Base-by-base conservation (phyloP, 2,888 invertebrate genomes). In the Lepidocyrtoides sp. region DNA sequence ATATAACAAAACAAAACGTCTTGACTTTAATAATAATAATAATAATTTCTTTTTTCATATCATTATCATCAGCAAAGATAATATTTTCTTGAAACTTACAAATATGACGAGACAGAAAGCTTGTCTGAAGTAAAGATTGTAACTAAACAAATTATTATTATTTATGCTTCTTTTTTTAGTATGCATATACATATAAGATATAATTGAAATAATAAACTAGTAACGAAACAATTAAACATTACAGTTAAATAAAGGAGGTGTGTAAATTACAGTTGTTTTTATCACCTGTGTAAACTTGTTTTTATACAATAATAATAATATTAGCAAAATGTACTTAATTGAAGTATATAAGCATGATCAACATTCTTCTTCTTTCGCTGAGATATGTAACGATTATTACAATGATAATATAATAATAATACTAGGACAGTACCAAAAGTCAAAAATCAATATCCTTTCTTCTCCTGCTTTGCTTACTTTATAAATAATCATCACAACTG, bases 1-100 rank as follows among this genome's bases (percentile, higher is more conserved):
- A 84, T 54, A 84, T 84, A 84, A 72, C 84, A 84, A 84, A 84
- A 84, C 83, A 83, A 83, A 51, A 84, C 69, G 84, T 84, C 84
- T 84, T 84, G 66, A 51, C 69, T 84, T 84, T 84, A 84, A 84
- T 83, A 82, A 54, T 54, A 66, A 66, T 51, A 79, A 79, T 79
- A 36, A 51, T 66, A 44, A 44, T 23, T 36, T 69, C 60, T 79
- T 41, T 69, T 14, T 23, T 36, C 51, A 69, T 29, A 83, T 60
- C 83, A 83, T 32, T 12, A 79, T 29, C 57, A 57, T 57, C 57
- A 57, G 23, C 3, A 17, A 57, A 57, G 26, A 57, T 48, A 48
- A 2, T 57, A 57, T 57, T 57, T 57, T 57, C 23, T 10, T 57
- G 14, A 51, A 51, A 51, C 51, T 14, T 2, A 51, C n/a, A 51